Evolutionary conservation across 2,113 vertebrate species (phyloP).

Genomic region (Melospiza georgiana): DNA sequence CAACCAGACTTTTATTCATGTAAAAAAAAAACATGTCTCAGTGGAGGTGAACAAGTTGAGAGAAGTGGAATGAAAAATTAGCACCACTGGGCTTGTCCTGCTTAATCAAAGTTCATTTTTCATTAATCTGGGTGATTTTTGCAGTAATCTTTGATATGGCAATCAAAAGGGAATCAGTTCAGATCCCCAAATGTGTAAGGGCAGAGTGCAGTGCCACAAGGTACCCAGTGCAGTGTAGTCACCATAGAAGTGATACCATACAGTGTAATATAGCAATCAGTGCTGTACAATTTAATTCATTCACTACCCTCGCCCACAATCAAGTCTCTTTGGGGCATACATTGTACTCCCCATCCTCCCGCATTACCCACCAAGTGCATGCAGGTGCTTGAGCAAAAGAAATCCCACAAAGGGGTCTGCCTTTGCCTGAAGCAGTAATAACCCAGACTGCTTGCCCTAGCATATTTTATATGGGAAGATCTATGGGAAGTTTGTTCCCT

Average conservation of each 20-base stretch:
- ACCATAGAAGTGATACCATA: background rate
- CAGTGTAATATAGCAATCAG: background rate
- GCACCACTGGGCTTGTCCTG: background rate
- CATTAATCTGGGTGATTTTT: background rate
- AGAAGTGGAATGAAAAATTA: background rate
- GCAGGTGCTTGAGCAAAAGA: no score
- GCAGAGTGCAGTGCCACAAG: background rate
- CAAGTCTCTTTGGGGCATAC: no score
- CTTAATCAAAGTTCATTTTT: background rate
- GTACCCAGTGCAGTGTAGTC: rapidly evolving
- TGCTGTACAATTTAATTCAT: background rate
- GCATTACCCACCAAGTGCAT: no score
- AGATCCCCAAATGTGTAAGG: no score
- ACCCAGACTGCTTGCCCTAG: background rate
- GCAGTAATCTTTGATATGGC: background rate
- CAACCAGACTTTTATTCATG: background rate
- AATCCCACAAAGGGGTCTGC: no score
- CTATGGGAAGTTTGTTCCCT: background rate
- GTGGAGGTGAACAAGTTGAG: background rate
- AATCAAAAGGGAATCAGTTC: background rate
- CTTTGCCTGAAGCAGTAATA: background rate
- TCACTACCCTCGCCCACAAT: background rate
- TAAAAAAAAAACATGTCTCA: background rate
- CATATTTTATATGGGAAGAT: background rate
- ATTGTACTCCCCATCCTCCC: no score